These are phyloP conservation scores for Elmis aenea DNA, from an alignment of 2,888 invertebrate species.

Conservation along the genomic window DNA sequence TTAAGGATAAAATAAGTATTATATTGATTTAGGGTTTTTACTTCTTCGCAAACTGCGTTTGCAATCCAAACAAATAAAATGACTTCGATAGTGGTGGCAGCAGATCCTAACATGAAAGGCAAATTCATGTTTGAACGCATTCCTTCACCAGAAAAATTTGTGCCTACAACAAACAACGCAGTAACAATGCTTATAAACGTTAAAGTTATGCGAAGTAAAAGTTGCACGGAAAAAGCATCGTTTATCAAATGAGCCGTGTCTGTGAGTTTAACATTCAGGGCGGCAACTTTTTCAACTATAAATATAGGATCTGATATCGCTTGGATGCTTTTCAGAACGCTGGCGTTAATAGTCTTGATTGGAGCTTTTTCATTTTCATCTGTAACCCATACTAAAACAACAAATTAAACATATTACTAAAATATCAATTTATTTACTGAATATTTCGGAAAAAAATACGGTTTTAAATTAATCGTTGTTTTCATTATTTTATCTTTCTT, in stretches of 20 bases:
- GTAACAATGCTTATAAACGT: slow-evolving; percentile 34
- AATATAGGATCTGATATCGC: slow-evolving; percentile 25
- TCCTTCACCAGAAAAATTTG: slow-evolving; percentile 24
- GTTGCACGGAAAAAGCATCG: slow-evolving; percentile 33
- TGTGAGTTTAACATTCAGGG: slow-evolving; percentile 32
- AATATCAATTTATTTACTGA: too few species aligned
- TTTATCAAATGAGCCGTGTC: slow-evolving; percentile 32
- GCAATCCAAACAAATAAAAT: slow-evolving; percentile 33
- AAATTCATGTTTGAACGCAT: slow-evolving; percentile 24
- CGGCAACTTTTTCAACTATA: slow-evolving; percentile 31
- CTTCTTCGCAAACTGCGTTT: slow-evolving; percentile 33
- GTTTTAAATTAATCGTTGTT: too few species aligned
- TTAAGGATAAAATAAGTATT: slow-evolving; percentile 21
- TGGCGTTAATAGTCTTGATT: slow-evolving; percentile 18
- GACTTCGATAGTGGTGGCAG: slow-evolving; percentile 31
- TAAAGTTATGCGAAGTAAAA: slow-evolving; percentile 31
- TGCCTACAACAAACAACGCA: slow-evolving; percentile 31
- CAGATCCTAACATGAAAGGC: slow-evolving; percentile 31
- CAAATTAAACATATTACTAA: too few species aligned
- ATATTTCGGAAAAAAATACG: too few species aligned
- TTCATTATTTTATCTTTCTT: too few species aligned
- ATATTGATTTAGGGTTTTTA: too few species aligned
- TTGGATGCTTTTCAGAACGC: slow-evolving; percentile 13
- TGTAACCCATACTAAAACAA: slow-evolving; percentile 19
- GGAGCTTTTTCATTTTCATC: slow-evolving; percentile 10